Base-by-base conservation (phyloP, 2,797 vertebrate species). In the Sebastes kiyomatsui region DNA sequence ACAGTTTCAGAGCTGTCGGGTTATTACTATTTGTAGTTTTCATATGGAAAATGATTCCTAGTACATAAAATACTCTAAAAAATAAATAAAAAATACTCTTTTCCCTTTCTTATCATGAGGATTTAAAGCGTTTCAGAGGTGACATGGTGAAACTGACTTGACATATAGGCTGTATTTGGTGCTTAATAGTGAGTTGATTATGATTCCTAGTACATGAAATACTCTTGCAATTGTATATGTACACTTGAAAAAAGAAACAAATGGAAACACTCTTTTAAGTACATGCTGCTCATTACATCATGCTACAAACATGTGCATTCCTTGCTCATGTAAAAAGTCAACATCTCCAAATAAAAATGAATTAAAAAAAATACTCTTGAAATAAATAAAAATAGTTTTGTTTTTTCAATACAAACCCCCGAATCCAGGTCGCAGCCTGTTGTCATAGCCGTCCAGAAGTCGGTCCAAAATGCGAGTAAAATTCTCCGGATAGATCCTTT, bases 361-460 rank as follows among this genome's bases (percentile, higher is more conserved):
- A 14, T 38, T 38, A 38, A 38, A 38, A 38, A 38, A 38, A 9
- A 22, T 28, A 22, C 2, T 46, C n/a, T 7, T 42, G 6, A 42
- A 42, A 28, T 16, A 18, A 33, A 65, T 14, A 16, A 6, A 55
- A 77, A 59, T 20, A 0, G 38, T 0, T 42, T 6, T 42, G 0
- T 71, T 46, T 60, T 54, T 78, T 2, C 22, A 38, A 38, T 62
- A 92, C 96, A 77, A 97, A 99, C 98, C 97, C 92, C 98, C 98
- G 83, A 99, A 99, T 95, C 98, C 98, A 89, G 98, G 98, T 94
- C 98, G 97, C 84, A 99, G 97, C 90, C 98, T 96, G 96, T 97
- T 99, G 96, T 99, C 98, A 94, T 99, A 99, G 77, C 98, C 98
- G 93, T 99, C 98, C 94, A 99, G 95, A 88, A 99, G 97, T 93